These are phyloP conservation scores for Liasis olivaceus DNA, from an alignment of 2,797 vertebrate genomes.

Conservation along the genomic window DNA sequence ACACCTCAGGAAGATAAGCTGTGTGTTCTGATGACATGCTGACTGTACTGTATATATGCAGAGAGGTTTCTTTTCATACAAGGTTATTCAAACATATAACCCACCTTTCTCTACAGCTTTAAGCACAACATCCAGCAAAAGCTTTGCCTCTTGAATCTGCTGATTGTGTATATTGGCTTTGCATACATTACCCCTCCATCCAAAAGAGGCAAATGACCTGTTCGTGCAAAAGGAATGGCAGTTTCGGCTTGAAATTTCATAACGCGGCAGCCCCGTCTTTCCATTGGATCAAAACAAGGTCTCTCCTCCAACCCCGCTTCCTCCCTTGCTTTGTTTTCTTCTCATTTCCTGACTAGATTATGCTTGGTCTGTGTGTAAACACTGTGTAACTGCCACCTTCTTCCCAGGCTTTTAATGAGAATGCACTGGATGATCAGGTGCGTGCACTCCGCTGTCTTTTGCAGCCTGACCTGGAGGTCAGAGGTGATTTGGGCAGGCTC, in stretches of 20 bases:
- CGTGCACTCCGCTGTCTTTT: slow-evolving; percentile 82
- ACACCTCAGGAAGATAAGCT: neutral
- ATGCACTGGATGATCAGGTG: slow-evolving; percentile 82
- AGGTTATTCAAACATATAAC: neutral
- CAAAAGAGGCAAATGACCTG: slow-evolving; percentile 30
- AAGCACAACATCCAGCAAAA: neutral
- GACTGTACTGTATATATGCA: neutral
- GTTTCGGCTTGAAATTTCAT: slow-evolving; percentile 68
- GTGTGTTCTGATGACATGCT: neutral
- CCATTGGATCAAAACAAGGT: slow-evolving; percentile 65
- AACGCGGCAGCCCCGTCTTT: slow-evolving; percentile 67
- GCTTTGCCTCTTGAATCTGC: neutral
- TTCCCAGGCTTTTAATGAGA: slow-evolving; percentile 81
- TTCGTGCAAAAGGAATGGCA: slow-evolving; percentile 61
- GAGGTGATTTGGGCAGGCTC: slow-evolving; percentile 78
- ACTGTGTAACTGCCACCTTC: slow-evolving; percentile 70
- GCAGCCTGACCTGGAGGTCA: slow-evolving; percentile 81
- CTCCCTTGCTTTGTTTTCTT: slow-evolving; percentile 43
- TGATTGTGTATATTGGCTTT: neutral
- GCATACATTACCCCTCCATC: slow-evolving; percentile 22
- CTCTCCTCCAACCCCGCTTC: neutral
- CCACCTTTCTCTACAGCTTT: neutral
- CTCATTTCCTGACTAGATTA: slow-evolving; percentile 75
- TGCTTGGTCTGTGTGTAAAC: slow-evolving; percentile 76
- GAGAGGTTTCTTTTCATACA: neutral